Conservation (phyloP, 2,888 invertebrate genomes). For the Notodonta ziczac region DNA sequence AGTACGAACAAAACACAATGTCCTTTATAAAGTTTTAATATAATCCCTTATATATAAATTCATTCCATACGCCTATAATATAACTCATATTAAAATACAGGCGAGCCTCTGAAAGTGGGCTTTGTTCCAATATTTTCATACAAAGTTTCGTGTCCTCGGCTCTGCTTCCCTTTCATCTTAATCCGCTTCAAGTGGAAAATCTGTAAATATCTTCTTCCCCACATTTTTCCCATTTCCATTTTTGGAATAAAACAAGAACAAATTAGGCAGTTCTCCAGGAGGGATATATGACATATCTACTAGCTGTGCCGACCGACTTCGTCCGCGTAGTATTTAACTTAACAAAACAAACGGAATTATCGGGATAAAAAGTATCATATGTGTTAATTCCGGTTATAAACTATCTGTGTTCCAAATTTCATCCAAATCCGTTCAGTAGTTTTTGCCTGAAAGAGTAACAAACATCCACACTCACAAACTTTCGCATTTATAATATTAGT, state of each 20-base stretch:
- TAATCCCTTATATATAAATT: no score
- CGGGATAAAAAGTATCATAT: no score
- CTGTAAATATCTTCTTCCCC: slow-evolving; percentile 35
- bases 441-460: no score
- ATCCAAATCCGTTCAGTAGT: no score
- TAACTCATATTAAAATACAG: not conserved
- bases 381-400: no score
- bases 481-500: no score
- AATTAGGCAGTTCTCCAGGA: slow-evolving; percentile 17
- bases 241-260: slow-evolving; percentile 30
- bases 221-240: slow-evolving; percentile 17
- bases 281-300: no score
- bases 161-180: slow-evolving; percentile 23
- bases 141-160: not conserved
- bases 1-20: not conserved
- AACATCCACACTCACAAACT: no score
- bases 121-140: slow-evolving; percentile 3
- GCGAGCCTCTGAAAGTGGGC: not conserved
- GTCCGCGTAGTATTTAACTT: no score
- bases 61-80: not conserved
- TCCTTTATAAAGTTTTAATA: not conserved
- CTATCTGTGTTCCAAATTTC: no score
- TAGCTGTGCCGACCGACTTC: no score
- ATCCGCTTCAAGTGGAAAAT: slow-evolving; percentile 34
- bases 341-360: no score